phyloP scores from a whole-genome alignment of 2,113 vertebrate genomes.

The Leptocoma aspasia region DNA sequence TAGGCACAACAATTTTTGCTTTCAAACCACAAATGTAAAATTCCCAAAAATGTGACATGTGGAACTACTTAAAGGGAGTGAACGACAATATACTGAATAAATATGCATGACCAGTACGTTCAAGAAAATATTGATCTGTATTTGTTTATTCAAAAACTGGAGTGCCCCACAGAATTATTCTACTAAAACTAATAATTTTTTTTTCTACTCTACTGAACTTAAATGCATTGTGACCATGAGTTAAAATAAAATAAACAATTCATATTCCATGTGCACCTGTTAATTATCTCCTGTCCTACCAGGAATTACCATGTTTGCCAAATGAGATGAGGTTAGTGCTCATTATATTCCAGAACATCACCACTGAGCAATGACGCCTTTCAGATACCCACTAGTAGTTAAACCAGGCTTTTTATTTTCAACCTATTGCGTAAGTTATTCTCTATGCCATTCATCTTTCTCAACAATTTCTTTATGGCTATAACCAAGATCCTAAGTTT shows the following conservation, averaged over 20 bases:
- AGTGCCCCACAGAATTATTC: background rate
- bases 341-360: background rate
- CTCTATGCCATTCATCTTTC: background rate
- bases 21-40: background rate
- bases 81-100: background rate
- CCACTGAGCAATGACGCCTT: background rate
- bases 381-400: background rate
- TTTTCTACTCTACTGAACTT: background rate
- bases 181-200: background rate
- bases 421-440: background rate
- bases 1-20: background rate
- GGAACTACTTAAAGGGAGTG: background rate
- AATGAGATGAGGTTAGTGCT: background rate
- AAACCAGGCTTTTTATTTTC: background rate
- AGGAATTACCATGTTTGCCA: background rate
- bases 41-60: background rate
- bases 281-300: background rate
- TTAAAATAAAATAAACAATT: background rate
- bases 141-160: background rate
- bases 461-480: background rate
- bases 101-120: background rate
- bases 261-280: background rate
- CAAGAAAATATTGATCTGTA: background rate
- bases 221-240: background rate
- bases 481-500: background rate